phyloP scores from a whole-genome alignment of 2,113 vertebrate species.

The Isichthys henryi region DNA sequence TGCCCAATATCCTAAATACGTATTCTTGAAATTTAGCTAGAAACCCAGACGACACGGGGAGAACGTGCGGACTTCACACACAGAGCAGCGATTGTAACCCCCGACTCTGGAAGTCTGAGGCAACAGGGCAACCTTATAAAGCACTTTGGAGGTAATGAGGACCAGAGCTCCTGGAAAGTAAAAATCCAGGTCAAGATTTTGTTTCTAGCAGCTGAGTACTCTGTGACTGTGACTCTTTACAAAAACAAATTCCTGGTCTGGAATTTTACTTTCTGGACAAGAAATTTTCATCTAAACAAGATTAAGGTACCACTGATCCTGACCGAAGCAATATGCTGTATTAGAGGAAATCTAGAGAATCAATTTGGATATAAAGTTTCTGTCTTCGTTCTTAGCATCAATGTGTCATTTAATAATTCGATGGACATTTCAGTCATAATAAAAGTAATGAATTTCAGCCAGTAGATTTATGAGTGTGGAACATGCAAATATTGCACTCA shows the following conservation, averaged over 20 bases:
- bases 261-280: neutral
- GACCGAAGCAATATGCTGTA: neutral
- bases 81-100: neutral
- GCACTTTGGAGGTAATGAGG: neutral
- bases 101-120: neutral
- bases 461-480: neutral
- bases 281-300: neutral
- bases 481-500: neutral
- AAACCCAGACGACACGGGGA: neutral
- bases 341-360: neutral
- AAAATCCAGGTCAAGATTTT: neutral
- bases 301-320: neutral
- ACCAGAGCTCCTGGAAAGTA: neutral
- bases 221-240: neutral
- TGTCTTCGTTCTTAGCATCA: neutral
- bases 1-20: neutral
- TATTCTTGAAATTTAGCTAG: neutral
- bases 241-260: neutral
- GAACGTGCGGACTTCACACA: neutral
- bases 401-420: neutral
- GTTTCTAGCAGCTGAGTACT: neutral
- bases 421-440: neutral
- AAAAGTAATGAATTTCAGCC: neutral
- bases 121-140: neutral
- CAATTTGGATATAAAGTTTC: neutral